Evolutionary conservation across 2,888 invertebrate species (phyloP).

Genomic region (Ochropleura leucogaster): DNA sequence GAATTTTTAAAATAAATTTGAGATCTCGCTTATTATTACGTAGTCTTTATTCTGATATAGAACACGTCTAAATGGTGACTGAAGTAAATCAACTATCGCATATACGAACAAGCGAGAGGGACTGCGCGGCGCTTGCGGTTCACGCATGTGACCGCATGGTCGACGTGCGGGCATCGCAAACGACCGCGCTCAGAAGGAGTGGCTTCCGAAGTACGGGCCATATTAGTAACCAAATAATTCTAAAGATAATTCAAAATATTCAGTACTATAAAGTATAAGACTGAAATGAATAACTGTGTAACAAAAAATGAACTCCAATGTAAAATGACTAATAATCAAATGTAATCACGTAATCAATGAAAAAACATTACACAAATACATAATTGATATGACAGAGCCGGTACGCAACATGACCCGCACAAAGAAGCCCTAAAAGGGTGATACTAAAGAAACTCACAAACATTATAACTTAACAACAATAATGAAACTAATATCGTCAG

Average conservation of each 20-base stretch:
- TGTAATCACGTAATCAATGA: conserved; percentile 4
- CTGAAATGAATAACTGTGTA: conserved; percentile 4
- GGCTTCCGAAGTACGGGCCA: conserved; percentile 77
- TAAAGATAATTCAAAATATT: conserved; percentile 52
- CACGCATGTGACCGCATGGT: conserved; percentile 29
- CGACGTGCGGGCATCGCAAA: conserved; percentile 37
- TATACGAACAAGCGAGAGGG: conserved; percentile 87
- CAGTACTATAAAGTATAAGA: conserved; percentile 16
- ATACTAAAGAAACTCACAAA: conserved; percentile 84
- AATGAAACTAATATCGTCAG: conserved; percentile 87
- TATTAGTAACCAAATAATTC: conserved; percentile 65
- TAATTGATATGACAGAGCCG: conserved; percentile 55
- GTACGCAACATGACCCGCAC: conserved; percentile 75
- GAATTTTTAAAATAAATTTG: conserved; percentile 90
- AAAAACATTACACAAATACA: conserved; percentile 17
- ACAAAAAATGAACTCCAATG: not conserved
- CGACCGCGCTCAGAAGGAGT: conserved; percentile 55
- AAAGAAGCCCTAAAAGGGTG: conserved; percentile 79
- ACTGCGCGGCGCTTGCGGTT: conserved; percentile 69
- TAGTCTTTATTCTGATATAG: conserved; percentile 90
- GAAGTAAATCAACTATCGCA: conserved; percentile 86
- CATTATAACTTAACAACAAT: conserved; percentile 84
- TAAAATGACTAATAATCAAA: conserved; percentile 4
- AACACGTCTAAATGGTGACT: conserved; percentile 89
- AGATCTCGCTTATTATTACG: conserved; percentile 91